phyloP scores from a whole-genome alignment of 2,888 invertebrate species.

The Prosapia bicincta region DNA sequence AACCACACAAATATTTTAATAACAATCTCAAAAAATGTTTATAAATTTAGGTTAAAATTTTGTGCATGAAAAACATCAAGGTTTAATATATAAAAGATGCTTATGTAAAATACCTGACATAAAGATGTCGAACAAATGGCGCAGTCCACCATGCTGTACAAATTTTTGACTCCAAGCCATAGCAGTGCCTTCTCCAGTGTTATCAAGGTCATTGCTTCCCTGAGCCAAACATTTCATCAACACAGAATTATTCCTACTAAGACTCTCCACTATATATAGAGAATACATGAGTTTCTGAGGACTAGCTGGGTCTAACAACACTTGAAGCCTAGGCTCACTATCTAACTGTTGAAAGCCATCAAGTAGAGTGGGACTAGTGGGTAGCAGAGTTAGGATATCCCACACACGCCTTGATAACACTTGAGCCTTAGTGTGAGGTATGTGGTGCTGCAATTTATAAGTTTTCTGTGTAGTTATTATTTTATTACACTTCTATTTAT shows the following conservation, averaged over 20 bases:
- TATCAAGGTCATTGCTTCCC: background rate
- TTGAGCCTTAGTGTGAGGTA: slow-evolving; percentile 84
- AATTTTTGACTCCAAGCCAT: slow-evolving; percentile 70
- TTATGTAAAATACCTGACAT: slow-evolving; percentile 62
- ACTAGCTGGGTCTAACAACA: slow-evolving; percentile 80
- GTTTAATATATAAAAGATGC: background rate
- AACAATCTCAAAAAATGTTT: too few relatives aligned
- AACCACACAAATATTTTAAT: too few relatives aligned
- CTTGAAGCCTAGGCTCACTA: slow-evolving; percentile 60
- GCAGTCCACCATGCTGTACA: slow-evolving; percentile 81
- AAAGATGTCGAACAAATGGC: slow-evolving; percentile 87
- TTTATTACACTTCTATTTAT: too few relatives aligned
- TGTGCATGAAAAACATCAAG: too few relatives aligned
- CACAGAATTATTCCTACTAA: slow-evolving; percentile 48
- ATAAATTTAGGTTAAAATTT: too few relatives aligned
- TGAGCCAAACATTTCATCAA: slow-evolving; percentile 27
- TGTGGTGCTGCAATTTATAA: too few relatives aligned
- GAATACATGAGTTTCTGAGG: slow-evolving; percentile 96
- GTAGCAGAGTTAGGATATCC: slow-evolving; percentile 89
- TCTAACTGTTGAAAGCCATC: slow-evolving; percentile 76
- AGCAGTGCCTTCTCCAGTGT: slow-evolving; percentile 31
- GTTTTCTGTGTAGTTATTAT: too few relatives aligned
- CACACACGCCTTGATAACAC: slow-evolving; percentile 87
- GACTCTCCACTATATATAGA: slow-evolving; percentile 81
- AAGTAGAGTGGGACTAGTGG: slow-evolving; percentile 82